Conservation (phyloP, 2,888 invertebrate genomes). For the Apocheima hispidaria region DNA sequence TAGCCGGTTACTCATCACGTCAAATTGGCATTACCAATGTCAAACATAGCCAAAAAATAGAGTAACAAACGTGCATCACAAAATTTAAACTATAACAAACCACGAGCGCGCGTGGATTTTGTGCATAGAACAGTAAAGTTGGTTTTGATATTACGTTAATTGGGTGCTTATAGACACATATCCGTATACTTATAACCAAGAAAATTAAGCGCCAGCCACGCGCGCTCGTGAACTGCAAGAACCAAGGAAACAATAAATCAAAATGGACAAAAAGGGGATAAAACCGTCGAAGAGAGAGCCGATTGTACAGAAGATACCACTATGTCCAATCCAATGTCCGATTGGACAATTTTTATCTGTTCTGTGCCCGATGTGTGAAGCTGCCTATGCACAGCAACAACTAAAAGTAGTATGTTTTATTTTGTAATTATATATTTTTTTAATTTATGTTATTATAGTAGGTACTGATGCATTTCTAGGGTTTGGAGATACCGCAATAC, state of each 20-base stretch:
- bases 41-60: not conserved
- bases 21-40: not conserved
- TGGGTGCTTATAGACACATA: not conserved
- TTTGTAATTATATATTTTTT: not conserved
- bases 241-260: not conserved
- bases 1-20: too few species aligned
- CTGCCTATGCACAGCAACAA: conserved; percentile 35
- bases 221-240: not conserved
- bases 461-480: too few species aligned
- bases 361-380: conserved; percentile 60
- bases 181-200: too few species aligned
- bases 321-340: conserved; percentile 66
- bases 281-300: conserved; percentile 56
- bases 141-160: not conserved
- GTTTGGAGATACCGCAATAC: not conserved
- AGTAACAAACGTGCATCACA: not conserved
- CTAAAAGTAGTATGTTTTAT: not conserved
- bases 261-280: conserved; percentile 40
- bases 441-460: not conserved
- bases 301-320: conserved; percentile 56
- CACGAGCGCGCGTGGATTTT: not conserved
- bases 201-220: not conserved
- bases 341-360: not conserved
- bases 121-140: not conserved
- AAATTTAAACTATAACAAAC: not conserved